Percentiles rank a stretch among this genome's conserved stretches.
Conservation (phyloP, 2,113 vertebrate genomes). For the Dicrurus megarhynchus region DNA sequence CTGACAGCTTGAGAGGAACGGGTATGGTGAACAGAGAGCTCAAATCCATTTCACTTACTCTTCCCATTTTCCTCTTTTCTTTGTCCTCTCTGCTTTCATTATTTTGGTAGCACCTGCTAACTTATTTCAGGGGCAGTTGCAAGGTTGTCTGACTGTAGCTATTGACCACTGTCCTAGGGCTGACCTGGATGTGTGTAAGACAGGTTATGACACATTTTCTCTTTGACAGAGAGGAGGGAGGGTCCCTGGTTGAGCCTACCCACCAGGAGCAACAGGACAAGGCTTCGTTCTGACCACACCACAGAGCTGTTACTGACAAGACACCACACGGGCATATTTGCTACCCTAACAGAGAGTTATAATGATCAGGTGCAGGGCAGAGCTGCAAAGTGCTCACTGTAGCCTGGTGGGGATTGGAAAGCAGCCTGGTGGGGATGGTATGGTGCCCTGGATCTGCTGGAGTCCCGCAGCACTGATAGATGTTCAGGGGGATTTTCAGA, state of each 20-base stretch:
- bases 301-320: background rate
- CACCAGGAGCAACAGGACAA: fast-evolving
- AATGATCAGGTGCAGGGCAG: background rate
- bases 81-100: background rate
- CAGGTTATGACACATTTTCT: background rate
- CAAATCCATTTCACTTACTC: conserved; percentile 1
- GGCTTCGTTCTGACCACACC: fast-evolving
- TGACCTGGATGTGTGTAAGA: background rate
- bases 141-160: background rate
- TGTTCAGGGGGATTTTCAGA: background rate
- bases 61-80: background rate
- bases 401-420: background rate
- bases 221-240: background rate
- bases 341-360: background rate
- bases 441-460: background rate
- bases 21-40: background rate
- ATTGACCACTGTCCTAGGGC: background rate
- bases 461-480: background rate
- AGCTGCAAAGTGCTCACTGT: fast-evolving
- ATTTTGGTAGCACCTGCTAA: background rate
- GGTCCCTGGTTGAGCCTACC: background rate
- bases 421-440: background rate
- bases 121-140: background rate
- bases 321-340: background rate
- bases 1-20: conserved; percentile 15